phyloP scores from a whole-genome alignment of 2,888 invertebrate species.

The Tanytarsus gracilentus region DNA sequence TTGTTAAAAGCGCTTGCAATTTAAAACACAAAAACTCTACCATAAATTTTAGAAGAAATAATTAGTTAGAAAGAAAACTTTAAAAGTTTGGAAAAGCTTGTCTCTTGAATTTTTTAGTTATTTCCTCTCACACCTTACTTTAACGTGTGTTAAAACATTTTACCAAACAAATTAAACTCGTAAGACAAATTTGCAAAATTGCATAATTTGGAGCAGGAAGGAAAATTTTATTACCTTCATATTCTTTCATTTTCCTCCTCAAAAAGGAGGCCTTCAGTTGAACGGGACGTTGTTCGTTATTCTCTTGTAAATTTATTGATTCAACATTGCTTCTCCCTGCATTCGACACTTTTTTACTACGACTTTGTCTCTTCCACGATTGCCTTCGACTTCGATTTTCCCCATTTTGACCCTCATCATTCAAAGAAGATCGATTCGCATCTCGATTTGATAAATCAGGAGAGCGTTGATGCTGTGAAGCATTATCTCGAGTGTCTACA shows the following conservation, averaged over 20 bases:
- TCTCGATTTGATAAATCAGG: neutral
- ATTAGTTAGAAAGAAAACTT: no score
- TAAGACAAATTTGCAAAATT: no score
- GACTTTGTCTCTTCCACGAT: neutral
- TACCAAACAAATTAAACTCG: no score
- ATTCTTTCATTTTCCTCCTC: constrained; percentile 22
- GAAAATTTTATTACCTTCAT: constrained; percentile 20
- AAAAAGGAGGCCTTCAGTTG: constrained; percentile 17
- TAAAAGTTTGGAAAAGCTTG: no score
- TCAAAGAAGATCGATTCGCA: neutral
- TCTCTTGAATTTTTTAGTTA: no score
- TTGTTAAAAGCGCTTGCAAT: no score
- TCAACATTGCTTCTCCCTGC: neutral
- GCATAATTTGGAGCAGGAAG: no score
- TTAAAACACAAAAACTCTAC: no score
- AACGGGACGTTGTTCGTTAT: neutral
- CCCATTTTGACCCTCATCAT: neutral
- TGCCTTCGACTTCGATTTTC: neutral
- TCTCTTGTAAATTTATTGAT: constrained; percentile 23
- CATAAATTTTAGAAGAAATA: no score
- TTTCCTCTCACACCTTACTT: no score
- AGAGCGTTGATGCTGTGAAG: neutral
- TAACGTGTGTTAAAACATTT: no score
- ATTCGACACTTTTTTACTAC: neutral
- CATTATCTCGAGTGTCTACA: neutral